Evolutionary conservation across 2,113 vertebrate species (phyloP), one percentile per base, ranked within the genome.

Genomic region (Callaeas wilsoni): DNA sequence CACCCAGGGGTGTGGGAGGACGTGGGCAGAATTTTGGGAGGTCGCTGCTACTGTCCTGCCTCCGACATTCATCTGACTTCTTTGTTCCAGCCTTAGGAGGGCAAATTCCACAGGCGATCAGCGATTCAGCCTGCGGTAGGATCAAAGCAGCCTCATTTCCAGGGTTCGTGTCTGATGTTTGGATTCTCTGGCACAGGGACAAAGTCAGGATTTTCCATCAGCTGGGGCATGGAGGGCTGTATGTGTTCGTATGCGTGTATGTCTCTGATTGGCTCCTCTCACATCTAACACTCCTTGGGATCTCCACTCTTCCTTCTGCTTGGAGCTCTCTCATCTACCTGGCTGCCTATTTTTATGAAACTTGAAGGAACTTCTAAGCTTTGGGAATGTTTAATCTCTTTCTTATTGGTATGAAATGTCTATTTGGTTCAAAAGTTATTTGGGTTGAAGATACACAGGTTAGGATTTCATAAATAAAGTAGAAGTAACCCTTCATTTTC

Each of bases 61-160:
- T 93, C 59, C 68, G 0, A 0, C 10, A 90, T 90, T 95, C 89
- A 89, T 80, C 83, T 42, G 50, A 39, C 10, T 84, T 33, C 92
- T 95, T 96, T 96, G 90, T 96, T 92, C 75, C 90, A 86, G 90
- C 64, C 93, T 84, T 42, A 89, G 83, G 80, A 96, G 68, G 90
- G 79, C 92, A 94, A 94, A 96, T 97, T 97, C 96, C 96, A 75
- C 12, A 84, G 80, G 68, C 67, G 15, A 94, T 90, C 83, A 84
- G 59, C 2, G 0, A 80, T 78, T 50, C 83, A 93, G 79, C 46
- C 69, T 6, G 3, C 14, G 6, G 92, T 67, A 79, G 89, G 91
- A 96, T 97, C 91, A 96, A 93, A 97, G 91, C 83, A 52, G 64
- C 64, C 68, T 86, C 80, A 77, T 86, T 90, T 55, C 68, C 83